These are phyloP conservation scores for Asarcornis scutulata DNA, from an alignment of 2,113 vertebrate species.

Conservation along the genomic window DNA sequence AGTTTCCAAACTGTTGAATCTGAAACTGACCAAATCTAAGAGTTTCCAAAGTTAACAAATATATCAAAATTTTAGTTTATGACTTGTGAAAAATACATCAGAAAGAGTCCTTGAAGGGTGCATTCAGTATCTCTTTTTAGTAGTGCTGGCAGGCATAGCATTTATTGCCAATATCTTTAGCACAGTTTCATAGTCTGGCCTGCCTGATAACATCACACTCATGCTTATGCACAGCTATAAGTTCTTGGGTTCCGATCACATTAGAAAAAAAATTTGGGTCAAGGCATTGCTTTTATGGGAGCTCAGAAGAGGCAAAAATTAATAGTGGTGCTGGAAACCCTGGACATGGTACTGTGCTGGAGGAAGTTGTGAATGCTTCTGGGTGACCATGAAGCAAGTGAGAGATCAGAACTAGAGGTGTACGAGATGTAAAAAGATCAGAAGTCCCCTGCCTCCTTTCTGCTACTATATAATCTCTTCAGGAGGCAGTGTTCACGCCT, in stretches of 20 bases:
- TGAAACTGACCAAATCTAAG: background rate
- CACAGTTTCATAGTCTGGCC: background rate
- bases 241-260: background rate
- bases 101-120: fast-evolving
- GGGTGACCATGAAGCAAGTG: background rate
- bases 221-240: background rate
- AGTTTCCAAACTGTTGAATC: background rate
- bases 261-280: background rate
- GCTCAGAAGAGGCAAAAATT: background rate
- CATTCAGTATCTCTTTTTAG: background rate
- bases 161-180: background rate
- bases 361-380: background rate
- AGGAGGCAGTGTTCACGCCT: background rate
- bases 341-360: background rate
- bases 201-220: background rate
- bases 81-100: background rate
- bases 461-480: background rate
- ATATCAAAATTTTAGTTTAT: background rate
- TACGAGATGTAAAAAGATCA: background rate
- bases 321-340: background rate
- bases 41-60: background rate
- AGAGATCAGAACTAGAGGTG: background rate
- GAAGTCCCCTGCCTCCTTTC: background rate
- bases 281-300: background rate
- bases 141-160: background rate